These are phyloP conservation scores for Protodeltote pygarga DNA, from an alignment of 2,888 invertebrate species.

Conservation along the genomic window DNA sequence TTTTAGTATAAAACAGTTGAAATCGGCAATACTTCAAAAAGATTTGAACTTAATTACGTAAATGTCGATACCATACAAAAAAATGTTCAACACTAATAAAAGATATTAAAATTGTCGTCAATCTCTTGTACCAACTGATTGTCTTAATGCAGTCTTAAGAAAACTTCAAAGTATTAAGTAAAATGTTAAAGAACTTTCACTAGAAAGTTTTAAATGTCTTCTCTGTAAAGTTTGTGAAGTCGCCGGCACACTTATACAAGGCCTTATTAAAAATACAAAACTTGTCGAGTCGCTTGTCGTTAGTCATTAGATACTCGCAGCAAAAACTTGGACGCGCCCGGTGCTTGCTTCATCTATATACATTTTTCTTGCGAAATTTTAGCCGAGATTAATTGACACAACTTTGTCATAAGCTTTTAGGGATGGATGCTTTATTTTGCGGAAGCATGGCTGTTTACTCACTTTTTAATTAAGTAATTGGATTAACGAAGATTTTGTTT, in stretches of 20 bases:
- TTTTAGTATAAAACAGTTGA: too few species aligned
- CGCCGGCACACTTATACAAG: constrained; percentile 56
- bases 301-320: constrained; percentile 62
- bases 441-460: constrained; percentile 14
- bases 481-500: neutral
- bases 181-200: constrained; percentile 28
- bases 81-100: neutral
- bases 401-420: constrained; percentile 53
- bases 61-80: neutral
- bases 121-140: neutral
- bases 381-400: constrained; percentile 58
- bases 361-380: constrained; percentile 59
- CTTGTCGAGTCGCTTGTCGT: constrained; percentile 57
- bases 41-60: too few species aligned
- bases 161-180: constrained; percentile 26
- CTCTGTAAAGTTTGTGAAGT: constrained; percentile 30
- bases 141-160: constrained; percentile 21
- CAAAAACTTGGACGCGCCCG: constrained; percentile 59
- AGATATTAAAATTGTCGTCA: neutral
- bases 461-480: constrained; percentile 25
- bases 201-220: constrained; percentile 48
- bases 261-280: constrained; percentile 75
- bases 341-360: constrained; percentile 53
- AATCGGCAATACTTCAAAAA: too few species aligned
- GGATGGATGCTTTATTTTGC: constrained; percentile 38